Evolutionary conservation across 2,113 vertebrate genomes (phyloP).

Genomic region (Hippopotamus amphibius): DNA sequence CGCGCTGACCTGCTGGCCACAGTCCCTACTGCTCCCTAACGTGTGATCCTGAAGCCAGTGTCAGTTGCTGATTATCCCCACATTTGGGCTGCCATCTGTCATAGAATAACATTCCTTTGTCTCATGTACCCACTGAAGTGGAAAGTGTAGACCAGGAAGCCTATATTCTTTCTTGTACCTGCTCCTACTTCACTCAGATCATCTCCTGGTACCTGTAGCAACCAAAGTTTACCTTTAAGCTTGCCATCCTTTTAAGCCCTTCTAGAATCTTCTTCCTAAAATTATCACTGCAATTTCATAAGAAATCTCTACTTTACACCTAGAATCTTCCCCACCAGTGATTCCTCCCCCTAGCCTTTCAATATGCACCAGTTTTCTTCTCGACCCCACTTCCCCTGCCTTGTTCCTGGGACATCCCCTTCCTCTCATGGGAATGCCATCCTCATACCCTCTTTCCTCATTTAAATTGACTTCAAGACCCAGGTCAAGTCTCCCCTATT

Average conservation of each 20-base stretch:
- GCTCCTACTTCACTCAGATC: neutral
- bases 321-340: neutral
- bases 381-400: neutral
- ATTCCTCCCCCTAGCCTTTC: neutral
- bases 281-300: neutral
- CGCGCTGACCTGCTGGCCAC: neutral
- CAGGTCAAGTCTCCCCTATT: neutral
- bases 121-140: neutral
- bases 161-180: neutral
- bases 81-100: neutral
- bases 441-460: neutral
- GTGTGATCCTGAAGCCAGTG: neutral
- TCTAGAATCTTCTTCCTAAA: slow-evolving; percentile 29
- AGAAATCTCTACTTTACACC: neutral
- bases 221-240: neutral
- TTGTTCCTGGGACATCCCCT: neutral
- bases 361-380: neutral
- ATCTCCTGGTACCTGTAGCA: neutral
- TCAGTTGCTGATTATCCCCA: neutral
- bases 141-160: neutral
- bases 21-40: neutral
- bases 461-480: neutral
- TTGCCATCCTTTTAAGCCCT: neutral
- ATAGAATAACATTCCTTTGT: neutral
- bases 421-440: neutral